Evolutionary conservation across 2,113 vertebrate species (phyloP), one percentile per base, ranked within the genome.

Genomic region (Junco hyemalis): DNA sequence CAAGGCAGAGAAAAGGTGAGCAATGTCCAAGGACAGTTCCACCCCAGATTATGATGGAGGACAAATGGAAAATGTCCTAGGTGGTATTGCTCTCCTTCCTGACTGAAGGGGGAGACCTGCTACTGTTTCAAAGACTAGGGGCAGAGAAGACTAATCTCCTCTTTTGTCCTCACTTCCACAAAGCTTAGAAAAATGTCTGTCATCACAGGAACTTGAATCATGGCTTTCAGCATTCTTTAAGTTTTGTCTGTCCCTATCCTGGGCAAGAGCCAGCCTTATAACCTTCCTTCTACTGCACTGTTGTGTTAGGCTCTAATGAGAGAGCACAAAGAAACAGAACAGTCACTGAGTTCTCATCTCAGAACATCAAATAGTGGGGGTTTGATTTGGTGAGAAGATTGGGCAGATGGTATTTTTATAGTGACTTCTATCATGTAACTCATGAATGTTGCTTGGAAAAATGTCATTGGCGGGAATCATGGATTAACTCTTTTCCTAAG

Each of bases 41-140:
- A 44, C 6, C 0, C 24, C 36, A 40, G 1, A 5, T 36, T 31
- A 65, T 5, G 17, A 16, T 4, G 19, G 5, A 68, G 25, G 3
- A 61, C 23, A 61, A 73, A 77, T 1, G 7, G 19, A 40, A 64
- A 45, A 5, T 11, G 9, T n/a, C 17, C 33, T 5, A 1, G 0
- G 28, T 23, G 20, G 24, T 31, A 56, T 5, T 64, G n/a, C 7
- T 74, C 31, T 80, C 24, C 24, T 21, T 79, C 36, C 14, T 31
- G 19, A 69, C 36, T 63, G 23, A 64, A 93, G 29, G 38, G 51
- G 31, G 7, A 73, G 8, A 77, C 5, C 25, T 21, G 29, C 33
- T 63, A 3, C 36, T 68, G 29, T 83, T 80, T 51, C 66, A 56
- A 59, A 33, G 24, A 13, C 21, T 59, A 21, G 29, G 6, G 53